Evolutionary conservation across 2,797 vertebrate species (phyloP), one percentile per base, ranked within the genome.

Genomic region (Okamejei kenojei): DNA sequence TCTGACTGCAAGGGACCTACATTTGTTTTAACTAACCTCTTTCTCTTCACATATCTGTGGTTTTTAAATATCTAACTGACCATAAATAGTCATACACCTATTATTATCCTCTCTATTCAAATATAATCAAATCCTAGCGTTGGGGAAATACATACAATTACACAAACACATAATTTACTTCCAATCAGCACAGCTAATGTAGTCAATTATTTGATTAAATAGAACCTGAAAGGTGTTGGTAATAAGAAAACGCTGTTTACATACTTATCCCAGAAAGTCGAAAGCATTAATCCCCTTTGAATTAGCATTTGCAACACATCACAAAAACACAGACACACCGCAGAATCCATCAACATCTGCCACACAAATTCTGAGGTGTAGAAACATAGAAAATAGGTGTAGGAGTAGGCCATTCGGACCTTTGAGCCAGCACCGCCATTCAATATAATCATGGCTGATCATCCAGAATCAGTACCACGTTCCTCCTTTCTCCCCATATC

Each of bases 251-350:
- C 5, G 5, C 68, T 71, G 65, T 68, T 74, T 21, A 74, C 71
- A 74, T 74, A 23, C 7, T 5, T 61, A 29, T n/a, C 81, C 13
- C 10, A 61, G 15, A 61, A 29, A 11, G 54, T 58, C 8, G 58
- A 45, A 58, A 65, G 29, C 29, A 65, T 86, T 86, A 86, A 35
- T 88, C 6, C 2, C 65, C 4, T 68, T 2, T 32, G 32, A 35
- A 88, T 88, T 88, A 88, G n/a, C 61, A 88, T 88, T 88, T 68
- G 13, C 65, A 88, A 68, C 84, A 35, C 7, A 23, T 29, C 54
- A 61, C 9, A 54, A 61, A 84, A 61, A 84, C 26, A 29, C 81
- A 61, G 29, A 19, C n/a, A n/a, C 35, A 63, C n/a, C 9, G n/a
- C 61, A 32, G 84, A 88, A 88, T 65, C 82, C 63, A 63, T 13